These are phyloP conservation scores for Nothura maculosa DNA, from an alignment of 2,797 vertebrate species.

Conservation along the genomic window DNA sequence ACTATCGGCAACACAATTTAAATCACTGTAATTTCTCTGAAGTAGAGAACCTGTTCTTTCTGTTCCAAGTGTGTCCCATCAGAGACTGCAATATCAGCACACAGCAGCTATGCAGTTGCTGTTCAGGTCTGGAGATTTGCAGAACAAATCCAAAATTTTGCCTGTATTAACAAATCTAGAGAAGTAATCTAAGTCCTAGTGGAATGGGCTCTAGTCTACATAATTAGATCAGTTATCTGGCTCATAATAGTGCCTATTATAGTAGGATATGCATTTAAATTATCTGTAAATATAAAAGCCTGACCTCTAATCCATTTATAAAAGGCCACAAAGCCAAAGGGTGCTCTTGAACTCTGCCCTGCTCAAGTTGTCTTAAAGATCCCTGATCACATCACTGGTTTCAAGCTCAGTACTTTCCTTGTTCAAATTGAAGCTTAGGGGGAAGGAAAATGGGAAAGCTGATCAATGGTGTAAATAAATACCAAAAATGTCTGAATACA, in stretches of 20 bases:
- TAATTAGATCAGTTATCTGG: neutral
- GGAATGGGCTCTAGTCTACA: neutral
- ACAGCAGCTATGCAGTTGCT: neutral
- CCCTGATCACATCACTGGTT: neutral
- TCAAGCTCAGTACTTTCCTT: neutral
- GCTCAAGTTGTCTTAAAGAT: neutral
- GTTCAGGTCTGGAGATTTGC: neutral
- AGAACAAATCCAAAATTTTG: neutral
- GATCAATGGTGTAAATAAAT: neutral
- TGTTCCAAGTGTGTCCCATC: neutral
- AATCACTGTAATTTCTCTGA: neutral
- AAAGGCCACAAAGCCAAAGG: neutral
- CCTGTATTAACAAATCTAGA: neutral
- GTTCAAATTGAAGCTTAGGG: neutral
- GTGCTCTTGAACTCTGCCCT: neutral
- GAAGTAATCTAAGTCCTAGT: neutral
- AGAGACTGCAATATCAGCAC: neutral
- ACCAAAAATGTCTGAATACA: neutral
- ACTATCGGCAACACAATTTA: neutral
- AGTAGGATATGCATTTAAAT: neutral
- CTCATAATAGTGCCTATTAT: neutral
- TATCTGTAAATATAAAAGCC: neutral
- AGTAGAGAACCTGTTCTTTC: neutral
- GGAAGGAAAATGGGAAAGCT: neutral
- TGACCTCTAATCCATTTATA: neutral